Evolutionary conservation across 2,113 vertebrate species (phyloP), one percentile per base, ranked within the genome.

Genomic region (Misgurnus mizolepis): DNA sequence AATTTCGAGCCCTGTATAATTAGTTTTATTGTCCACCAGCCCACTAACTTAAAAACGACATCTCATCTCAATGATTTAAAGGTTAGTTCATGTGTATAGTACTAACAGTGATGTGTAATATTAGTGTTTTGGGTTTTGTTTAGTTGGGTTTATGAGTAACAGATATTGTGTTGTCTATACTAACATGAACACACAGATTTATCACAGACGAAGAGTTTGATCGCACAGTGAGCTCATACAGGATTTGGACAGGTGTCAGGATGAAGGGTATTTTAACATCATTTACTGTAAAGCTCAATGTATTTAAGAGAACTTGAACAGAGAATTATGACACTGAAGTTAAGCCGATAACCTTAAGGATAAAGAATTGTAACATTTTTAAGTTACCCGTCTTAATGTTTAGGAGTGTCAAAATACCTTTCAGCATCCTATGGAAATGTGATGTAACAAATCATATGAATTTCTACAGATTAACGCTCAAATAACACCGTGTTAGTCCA

Each of bases 141-240:
- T 8, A 14, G n/a, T 58, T 6, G 18, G 27, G 27, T 34, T 7
- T 18, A 58, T 58, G 55, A 58, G 7, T 5, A 45, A 45, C 43
- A 45, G 43, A 5, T 7, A 45, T 17, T 58, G 17, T 7, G 6
- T 7, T 12, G 4, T 53, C 49, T 53, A 9, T 53, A 53, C 49
- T 12, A 41, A 72, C 50, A 39, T 15, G 27, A 55, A 70, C 68
- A 72, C 50, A 71, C 69, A 72, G 53, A 7, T 22, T 40, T 53
- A 58, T 34, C 27, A 34, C 70, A 73, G 39, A 6, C 45, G 14
- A 45, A 68, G 12, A 22, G 14, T 34, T 12, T 27, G 58, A 62
- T 34, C 41, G 18, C 12, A 75, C 11, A 15, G 72, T 75, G 72
- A 49, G 47, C 72, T 49, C 72, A 47, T n/a, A 62, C 41, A n/a